A percentile compares a stretch with the other conserved stretches of the same genome.
phyloP scores from a whole-genome alignment of 2,888 invertebrate genomes.

The Orgyia antiqua region DNA sequence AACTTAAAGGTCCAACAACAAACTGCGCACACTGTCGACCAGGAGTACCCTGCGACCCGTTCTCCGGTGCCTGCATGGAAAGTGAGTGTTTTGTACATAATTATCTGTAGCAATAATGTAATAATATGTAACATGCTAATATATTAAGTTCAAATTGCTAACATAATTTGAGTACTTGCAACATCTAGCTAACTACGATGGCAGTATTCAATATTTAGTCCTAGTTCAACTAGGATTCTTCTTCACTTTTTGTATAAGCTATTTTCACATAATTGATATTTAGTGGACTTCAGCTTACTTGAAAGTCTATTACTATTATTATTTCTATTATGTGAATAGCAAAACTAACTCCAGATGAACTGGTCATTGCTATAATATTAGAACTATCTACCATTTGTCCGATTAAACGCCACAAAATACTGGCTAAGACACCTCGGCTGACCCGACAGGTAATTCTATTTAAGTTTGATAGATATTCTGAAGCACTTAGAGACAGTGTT shows the following conservation, averaged over 20 bases:
- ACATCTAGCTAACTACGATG: conserved; percentile 13
- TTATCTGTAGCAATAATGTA: conserved; percentile 4
- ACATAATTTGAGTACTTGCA: conserved; percentile 13
- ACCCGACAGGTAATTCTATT: conserved; percentile 56
- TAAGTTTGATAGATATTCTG: conserved; percentile 25
- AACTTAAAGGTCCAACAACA: conserved; percentile 40
- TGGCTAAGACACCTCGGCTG: conserved; percentile 69
- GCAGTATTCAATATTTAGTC: background rate
- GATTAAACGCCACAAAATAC: conserved; percentile 77
- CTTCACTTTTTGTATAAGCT: conserved; percentile 30
- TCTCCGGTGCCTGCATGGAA: conserved; percentile 89
- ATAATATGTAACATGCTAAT: conserved; percentile 1
- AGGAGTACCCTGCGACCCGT: conserved; percentile 86
- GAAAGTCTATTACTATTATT: conserved; percentile 51
- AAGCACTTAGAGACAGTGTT: conserved; percentile 29
- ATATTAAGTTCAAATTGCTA: conserved; percentile 8
- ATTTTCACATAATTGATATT: conserved; percentile 45
- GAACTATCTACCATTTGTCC: conserved; percentile 65
- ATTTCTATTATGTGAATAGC: conserved; percentile 62
- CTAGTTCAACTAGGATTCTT: conserved; percentile 17
- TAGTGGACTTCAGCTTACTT: conserved; percentile 53
- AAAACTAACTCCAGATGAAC: conserved; percentile 76
- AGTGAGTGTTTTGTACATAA: conserved; percentile 77
- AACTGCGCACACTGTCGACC: conserved; percentile 88
- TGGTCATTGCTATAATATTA: conserved; percentile 69